Conservation (phyloP, 2,113 vertebrate species). For the Hucho hucho region DNA sequence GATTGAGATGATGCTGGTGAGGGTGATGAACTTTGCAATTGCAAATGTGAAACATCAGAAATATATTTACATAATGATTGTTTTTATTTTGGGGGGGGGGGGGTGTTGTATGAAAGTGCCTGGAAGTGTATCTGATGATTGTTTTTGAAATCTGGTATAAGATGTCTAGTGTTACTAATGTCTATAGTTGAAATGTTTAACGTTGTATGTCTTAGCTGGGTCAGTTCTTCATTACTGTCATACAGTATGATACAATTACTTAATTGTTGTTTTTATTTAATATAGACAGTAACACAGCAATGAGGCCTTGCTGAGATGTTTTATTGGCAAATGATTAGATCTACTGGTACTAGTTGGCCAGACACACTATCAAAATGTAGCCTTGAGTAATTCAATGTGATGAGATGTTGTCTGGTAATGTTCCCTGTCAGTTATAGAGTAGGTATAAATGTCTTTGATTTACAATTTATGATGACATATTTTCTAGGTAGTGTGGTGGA, state of each 20-base stretch:
- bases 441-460: no score
- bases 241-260: not conserved
- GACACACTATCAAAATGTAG: no score
- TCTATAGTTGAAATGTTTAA: conserved; percentile 29
- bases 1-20: not conserved
- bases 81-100: not conserved
- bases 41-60: conserved; percentile 13
- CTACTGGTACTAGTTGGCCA: no score
- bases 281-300: conserved; percentile 16
- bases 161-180: conserved; percentile 22
- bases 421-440: no score
- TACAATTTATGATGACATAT: no score
- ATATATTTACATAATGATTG: conserved; percentile 28
- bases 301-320: conserved; percentile 15
- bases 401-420: no score
- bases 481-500: no score
- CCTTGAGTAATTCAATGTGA: no score
- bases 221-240: not conserved
- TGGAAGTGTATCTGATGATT: conserved; percentile 32
- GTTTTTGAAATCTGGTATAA: conserved; percentile 26
- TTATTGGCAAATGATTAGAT: conserved; percentile 15
- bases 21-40: conserved; percentile 11
- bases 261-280: not conserved
- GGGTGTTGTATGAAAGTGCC: conserved; percentile 49
- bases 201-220: conserved; percentile 5